Evolutionary conservation across 2,797 vertebrate genomes (phyloP), one percentile per base, ranked within the genome.

Genomic region (Austrolebias charrua): DNA sequence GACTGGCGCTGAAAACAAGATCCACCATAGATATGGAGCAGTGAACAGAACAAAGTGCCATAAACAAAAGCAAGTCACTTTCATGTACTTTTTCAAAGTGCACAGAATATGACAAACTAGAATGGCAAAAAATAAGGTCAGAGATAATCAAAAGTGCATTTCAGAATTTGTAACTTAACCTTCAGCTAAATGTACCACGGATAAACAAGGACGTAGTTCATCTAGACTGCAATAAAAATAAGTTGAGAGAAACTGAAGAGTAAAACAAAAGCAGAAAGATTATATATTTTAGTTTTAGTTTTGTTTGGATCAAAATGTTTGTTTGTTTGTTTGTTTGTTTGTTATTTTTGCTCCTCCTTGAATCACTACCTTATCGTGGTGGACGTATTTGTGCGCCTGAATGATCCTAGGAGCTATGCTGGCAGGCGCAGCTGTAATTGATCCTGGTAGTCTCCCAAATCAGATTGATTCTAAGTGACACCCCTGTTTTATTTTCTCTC

Each of bases 121-220:
- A 14, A 63, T 5, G 16, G 3, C 35, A 45, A 16, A 2, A 24
- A 24, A 24, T 24, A 24, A 24, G 24, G 42, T 13, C 2, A 13
- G 16, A 19, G 1, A 46, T 18, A 16, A 57, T 61, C 3, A 50
- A 40, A 57, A 47, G 28, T 50, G 45, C 49, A 15, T 52, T 55
- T 51, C 42, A n/a, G 48, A 62, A 56, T 44, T 31, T 12, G 4
- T 52, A 65, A 76, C 51, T 72, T 75, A 60, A 71, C 64, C 67
- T 76, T 80, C 46, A 35, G 13, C 9, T 48, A 18, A 72, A 44
- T 60, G 13, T 40, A 28, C 50, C 6, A 12, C 46, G 48, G 35
- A n/a, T 19, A 18, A 24, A 66, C 64, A 64, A 69, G 48, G 61
- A 70, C 60, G 13, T 46, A 49, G 44, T 70, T 31, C 29, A 38